A percentile compares a stretch with the other conserved stretches of the same genome.
Conservation (phyloP, 2,888 invertebrate genomes). For the Sisyra nigra region DNA sequence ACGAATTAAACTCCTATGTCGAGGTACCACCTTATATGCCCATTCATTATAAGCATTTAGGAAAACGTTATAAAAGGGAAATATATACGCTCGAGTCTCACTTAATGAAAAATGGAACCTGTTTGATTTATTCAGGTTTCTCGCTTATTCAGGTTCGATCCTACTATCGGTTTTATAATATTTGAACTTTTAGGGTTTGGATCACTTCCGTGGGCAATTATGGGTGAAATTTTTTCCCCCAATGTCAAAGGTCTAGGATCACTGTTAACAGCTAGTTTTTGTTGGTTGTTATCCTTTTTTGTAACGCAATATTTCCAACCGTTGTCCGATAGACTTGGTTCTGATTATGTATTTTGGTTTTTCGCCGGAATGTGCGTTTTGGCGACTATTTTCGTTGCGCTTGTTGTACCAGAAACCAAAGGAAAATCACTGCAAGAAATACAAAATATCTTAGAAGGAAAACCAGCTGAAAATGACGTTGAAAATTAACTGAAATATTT, state of each 20-base stretch:
- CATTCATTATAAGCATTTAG: too few relatives aligned
- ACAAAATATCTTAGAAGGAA: constrained; percentile 47
- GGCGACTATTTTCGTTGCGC: constrained; percentile 54
- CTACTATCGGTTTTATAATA: too few relatives aligned
- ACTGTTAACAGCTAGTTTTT: constrained; percentile 58
- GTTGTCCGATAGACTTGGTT: constrained; percentile 39
- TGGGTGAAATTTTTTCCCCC: constrained; percentile 67
- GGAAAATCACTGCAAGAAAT: constrained; percentile 76
- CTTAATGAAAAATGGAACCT: too few relatives aligned
- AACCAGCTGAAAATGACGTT: too few relatives aligned
- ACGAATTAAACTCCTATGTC: too few relatives aligned
- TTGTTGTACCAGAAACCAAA: constrained; percentile 75
- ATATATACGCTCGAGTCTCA: too few relatives aligned
- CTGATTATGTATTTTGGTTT: constrained; percentile 52
- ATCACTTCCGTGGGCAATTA: constrained; percentile 66
- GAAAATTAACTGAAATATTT: too few relatives aligned
- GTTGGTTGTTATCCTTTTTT: constrained; percentile 60
- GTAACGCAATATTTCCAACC: constrained; percentile 54
- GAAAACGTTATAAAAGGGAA: too few relatives aligned
- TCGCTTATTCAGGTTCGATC: too few relatives aligned
- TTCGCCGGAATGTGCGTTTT: constrained; percentile 44
- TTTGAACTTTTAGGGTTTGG: constrained; percentile 47
- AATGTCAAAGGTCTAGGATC: constrained; percentile 61
- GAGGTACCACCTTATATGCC: too few relatives aligned
- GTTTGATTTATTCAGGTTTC: too few relatives aligned